Evolutionary conservation across 2,888 invertebrate genomes (phyloP).

Genomic region (Idaea straminata): DNA sequence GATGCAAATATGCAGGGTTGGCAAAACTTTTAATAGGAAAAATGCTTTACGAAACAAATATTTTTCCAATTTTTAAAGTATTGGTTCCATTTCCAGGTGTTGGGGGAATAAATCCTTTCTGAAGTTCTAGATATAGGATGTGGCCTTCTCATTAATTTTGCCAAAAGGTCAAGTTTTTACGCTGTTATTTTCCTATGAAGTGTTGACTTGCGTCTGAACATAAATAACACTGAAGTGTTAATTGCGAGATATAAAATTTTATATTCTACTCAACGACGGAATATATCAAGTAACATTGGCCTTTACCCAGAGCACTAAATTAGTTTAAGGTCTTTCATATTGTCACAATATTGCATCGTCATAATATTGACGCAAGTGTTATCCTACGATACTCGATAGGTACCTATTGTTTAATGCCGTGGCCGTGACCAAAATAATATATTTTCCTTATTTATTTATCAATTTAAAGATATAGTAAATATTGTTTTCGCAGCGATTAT

Average conservation of each 20-base stretch:
- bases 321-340: constrained; percentile 29
- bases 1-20: constrained; percentile 37
- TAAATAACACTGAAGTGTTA: constrained; percentile 1
- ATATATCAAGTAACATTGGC: constrained; percentile 4
- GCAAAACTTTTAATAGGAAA: not conserved
- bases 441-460: not conserved
- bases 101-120: not conserved
- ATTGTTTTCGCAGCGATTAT: not conserved
- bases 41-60: not conserved
- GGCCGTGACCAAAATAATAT: not conserved
- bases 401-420: not conserved
- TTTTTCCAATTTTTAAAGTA: not conserved
- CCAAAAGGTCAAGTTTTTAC: not conserved
- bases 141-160: not conserved
- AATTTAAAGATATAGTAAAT: not conserved
- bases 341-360: constrained; percentile 7
- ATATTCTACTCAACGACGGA: constrained; percentile 2
- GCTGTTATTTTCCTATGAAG: not conserved
- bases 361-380: not conserved
- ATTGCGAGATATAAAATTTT: not conserved
- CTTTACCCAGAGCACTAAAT: constrained; percentile 5
- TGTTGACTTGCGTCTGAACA: not conserved
- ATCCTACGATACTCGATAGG: constrained; percentile 6
- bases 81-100: not conserved
- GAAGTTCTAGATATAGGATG: not conserved